Base-by-base conservation (phyloP, 2,888 invertebrate genomes). In the Dasysyrphus albostriatus region DNA sequence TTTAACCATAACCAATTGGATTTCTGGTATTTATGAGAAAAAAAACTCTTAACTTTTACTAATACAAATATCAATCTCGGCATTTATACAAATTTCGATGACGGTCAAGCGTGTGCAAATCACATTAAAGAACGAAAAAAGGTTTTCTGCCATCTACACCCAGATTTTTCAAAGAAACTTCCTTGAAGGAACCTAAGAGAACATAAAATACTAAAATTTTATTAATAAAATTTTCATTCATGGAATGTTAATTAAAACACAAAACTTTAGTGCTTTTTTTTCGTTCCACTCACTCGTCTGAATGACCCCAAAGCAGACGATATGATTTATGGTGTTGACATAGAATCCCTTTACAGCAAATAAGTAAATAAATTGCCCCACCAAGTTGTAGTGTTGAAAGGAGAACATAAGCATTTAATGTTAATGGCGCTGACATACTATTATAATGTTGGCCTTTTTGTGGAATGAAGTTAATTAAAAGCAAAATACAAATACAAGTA, bases 201-300 rank as follows among this genome's bases (percentile, higher is more conserved):
- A 56, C 24, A 14, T 7, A 44, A 34, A n/a, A 34, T 29, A 44
- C 42, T 63, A 29, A 51, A 34, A 65, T 47, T 72, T 47, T 39
- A 19, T 58, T 51, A 47, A 39, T n/a, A 16, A 42, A 70, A 56
- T 79, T 73, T 61, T 29, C 51, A 65, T 73, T 59, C 42, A 29
- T 16, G 80, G 81, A 84, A 84, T 76, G 67, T 84, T 84, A 81
- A 84, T 84, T 84, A 84, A 84, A 77, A 76, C 84, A 81, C 39
- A 56, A 73, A 49, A 59, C 58, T 54, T 73, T 67, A 73, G 61
- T 76, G 75, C 65, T 76, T 56, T 72, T 19, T 76, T 14, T 39
- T 19, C 24, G 70, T 80, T 80, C 58, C 51, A 58, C 63, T 24
- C 51, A 58, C 63, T 24, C 24, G 24, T 3, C 19, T 12, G 69